Evolutionary conservation across 2,797 vertebrate species (phyloP), one percentile per base, ranked within the genome.

Genomic region (Lagodon rhomboides): DNA sequence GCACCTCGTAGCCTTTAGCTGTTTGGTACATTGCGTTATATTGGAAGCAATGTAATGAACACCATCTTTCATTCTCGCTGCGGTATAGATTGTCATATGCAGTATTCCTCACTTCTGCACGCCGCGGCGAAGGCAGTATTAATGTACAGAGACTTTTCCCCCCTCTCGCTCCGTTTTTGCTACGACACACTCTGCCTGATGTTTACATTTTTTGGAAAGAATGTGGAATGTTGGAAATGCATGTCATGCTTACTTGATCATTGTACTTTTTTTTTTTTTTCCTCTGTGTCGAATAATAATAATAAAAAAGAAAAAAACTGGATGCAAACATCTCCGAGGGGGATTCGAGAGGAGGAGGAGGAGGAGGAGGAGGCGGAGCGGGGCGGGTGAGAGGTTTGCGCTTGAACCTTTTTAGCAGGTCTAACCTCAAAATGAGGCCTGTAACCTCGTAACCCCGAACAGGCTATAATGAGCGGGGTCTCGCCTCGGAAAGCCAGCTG

Each of bases 21-120:
- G 90, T 92, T 91, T 85, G 92, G 77, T 85, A 88, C 90, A 81
- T 82, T 82, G 91, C 85, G 54, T 85, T 88, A 75, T 90, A 90
- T 92, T 80, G 83, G 90, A 82, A 75, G 67, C 88, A 6, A 74
- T 58, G 85, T 92, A 94, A 93, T 93, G 91, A 92, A 90, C 84
- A 73, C 90, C 92, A 93, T 93, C 87, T 89, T 91, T 93, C 91
- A 92, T 89, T 86, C 85, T 73, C 61, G 51, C 76, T 27, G 90
- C 89, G 17, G 73, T 88, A 87, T 90, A 67, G 84, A 90, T 88
- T 87, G 90, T 91, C 85, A 87, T 78, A 85, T 75, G 89, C 84
- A 83, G 77, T 83, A 80, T 55, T 47, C 71, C 69, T 84, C 68
- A 53, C 47, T 47, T 75, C 30, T 56, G 9, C 67, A 20, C 12